A percentile compares a stretch with the other conserved stretches of the same genome.
These are phyloP conservation scores for Orientallactaga bullata DNA, from an alignment of 2,113 vertebrate species.

Conservation along the genomic window DNA sequence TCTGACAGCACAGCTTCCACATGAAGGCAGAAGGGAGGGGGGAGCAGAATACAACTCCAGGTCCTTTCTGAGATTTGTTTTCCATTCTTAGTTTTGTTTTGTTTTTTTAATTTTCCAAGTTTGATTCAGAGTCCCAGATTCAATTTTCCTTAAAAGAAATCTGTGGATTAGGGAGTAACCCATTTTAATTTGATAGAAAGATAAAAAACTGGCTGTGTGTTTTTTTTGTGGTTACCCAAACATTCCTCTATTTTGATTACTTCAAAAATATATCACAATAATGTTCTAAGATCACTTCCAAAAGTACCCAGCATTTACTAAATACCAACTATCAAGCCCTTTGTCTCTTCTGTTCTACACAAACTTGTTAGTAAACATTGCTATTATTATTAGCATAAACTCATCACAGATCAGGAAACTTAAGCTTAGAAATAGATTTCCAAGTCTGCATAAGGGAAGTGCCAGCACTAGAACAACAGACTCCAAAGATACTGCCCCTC, in stretches of 20 bases:
- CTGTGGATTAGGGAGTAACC: not conserved
- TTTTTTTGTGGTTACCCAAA: not conserved
- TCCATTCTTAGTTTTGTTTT: not conserved
- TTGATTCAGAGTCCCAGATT: not conserved
- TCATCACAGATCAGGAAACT: too few species aligned
- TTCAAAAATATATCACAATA: not conserved
- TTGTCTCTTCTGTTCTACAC: too few species aligned
- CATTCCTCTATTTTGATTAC: not conserved
- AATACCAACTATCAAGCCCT: too few species aligned
- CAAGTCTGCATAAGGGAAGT: too few species aligned
- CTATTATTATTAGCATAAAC: too few species aligned
- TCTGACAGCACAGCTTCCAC: not conserved
- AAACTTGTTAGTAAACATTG: too few species aligned
- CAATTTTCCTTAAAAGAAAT: not conserved
- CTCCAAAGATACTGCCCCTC: too few species aligned
- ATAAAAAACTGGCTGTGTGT: too few species aligned
- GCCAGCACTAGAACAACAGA: too few species aligned
- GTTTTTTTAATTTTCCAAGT: not conserved
- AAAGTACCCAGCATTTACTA: too few species aligned
- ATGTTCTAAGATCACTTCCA: too few species aligned
- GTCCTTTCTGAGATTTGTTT: not conserved
- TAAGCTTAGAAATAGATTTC: too few species aligned
- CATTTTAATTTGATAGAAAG: not conserved
- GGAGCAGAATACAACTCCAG: not conserved
- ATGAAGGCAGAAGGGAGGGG: not conserved